These are phyloP conservation scores for Bufotes viridis DNA, from an alignment of 2,797 vertebrate genomes.

Conservation along the genomic window DNA sequence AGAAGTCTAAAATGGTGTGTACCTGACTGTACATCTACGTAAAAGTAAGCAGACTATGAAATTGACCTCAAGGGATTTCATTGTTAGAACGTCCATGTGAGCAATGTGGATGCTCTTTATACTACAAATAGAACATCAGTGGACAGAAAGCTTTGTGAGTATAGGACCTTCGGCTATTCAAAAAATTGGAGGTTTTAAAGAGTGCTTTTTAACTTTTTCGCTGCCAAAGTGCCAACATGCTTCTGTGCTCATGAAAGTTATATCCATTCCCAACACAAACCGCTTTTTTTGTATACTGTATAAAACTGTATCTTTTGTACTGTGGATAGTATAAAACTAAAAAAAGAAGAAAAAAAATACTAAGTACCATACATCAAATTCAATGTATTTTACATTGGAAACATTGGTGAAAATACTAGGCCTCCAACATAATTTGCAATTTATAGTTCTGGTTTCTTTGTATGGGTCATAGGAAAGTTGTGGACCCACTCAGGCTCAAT, in stretches of 20 bases:
- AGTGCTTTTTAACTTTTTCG: not conserved
- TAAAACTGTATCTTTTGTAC: not conserved
- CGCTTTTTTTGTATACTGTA: not conserved
- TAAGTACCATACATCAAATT: not conserved
- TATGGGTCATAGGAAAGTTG: not conserved
- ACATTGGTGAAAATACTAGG: no score
- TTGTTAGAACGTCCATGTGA: conserved; percentile 43
- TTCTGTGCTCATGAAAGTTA: not conserved
- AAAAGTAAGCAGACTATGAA: conserved; percentile 53
- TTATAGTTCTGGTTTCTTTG: not conserved
- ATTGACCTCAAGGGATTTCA: conserved; percentile 52
- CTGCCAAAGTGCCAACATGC: not conserved
- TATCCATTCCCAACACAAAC: not conserved
- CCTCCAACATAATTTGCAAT: not conserved
- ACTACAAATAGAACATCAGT: conserved; percentile 54
- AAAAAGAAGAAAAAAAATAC: not conserved
- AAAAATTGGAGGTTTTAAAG: conserved; percentile 4
- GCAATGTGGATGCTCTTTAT: conserved; percentile 42
- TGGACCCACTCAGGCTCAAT: no score
- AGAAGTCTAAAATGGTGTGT: conserved; percentile 18
- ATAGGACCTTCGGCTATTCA: conserved; percentile 43
- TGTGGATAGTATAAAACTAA: not conserved
- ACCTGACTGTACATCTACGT: not conserved
- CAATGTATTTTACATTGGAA: no score
- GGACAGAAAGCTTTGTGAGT: conserved; percentile 8